These are phyloP conservation scores for Rosalia funebris DNA, from an alignment of 2,888 invertebrate species.

Conservation along the genomic window DNA sequence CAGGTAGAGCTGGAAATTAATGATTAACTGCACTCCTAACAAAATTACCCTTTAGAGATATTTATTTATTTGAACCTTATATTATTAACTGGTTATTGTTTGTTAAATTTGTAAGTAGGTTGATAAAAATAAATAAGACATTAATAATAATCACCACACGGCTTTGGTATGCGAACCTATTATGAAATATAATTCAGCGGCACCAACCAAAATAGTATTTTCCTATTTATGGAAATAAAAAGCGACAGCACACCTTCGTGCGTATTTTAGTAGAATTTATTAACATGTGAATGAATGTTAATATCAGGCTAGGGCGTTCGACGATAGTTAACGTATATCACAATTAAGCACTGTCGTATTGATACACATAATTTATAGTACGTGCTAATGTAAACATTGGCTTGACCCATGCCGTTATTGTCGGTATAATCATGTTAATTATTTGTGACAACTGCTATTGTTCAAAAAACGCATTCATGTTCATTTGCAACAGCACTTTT, in stretches of 20 bases:
- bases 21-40: conserved; percentile 12
- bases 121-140: conserved; percentile 17
- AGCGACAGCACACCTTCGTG: conserved; percentile 16
- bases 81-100: background rate
- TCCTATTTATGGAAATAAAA: conserved; percentile 15
- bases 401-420: conserved; percentile 31
- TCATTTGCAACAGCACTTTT: background rate
- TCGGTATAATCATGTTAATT: conserved; percentile 36
- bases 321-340: conserved; percentile 52
- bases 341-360: conserved; percentile 56
- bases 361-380: conserved; percentile 53
- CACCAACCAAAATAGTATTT: conserved; percentile 12
- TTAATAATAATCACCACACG: conserved; percentile 4
- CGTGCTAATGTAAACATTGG: conserved; percentile 49
- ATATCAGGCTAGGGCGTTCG: conserved; percentile 46
- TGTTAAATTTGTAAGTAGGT: conserved; percentile 21
- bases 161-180: background rate
- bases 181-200: conserved; percentile 10
- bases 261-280: conserved; percentile 25
- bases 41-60: conserved; percentile 1
- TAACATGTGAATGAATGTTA: conserved; percentile 51
- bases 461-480: conserved; percentile 10
- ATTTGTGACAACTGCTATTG: background rate
- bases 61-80: conserved; percentile 7
- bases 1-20: conserved; percentile 36